Conservation (phyloP, 2,113 vertebrate genomes). For the Myanophis thanlyinensis region DNA sequence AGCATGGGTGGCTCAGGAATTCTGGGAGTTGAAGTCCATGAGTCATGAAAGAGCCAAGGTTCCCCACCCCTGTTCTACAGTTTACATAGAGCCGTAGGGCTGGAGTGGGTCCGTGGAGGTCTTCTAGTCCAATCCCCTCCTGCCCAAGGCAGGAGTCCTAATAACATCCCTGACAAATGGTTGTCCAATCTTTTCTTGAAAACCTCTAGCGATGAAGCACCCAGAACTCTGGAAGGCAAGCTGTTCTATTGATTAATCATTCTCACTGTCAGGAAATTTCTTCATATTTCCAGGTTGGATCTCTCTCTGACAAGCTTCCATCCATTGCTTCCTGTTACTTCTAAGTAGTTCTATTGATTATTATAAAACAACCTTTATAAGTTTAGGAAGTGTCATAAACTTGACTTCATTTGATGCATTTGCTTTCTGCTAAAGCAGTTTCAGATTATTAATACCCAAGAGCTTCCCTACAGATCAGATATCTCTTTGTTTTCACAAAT, state of each 20-base stretch:
- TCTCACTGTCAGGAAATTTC: background rate
- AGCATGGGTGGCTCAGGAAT: no score
- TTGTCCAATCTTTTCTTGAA: no score
- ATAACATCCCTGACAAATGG: no score
- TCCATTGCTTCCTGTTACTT: background rate
- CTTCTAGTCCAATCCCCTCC: no score
- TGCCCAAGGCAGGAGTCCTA: no score
- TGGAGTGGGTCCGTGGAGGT: no score
- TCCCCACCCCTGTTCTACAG: no score
- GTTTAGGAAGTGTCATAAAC: background rate
- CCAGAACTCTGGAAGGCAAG: no score
- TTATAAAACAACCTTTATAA: background rate
- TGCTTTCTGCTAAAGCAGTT: background rate
- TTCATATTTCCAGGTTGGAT: background rate
- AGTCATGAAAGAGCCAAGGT: no score
- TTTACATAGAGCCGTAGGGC: no score
- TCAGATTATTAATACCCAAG: background rate
- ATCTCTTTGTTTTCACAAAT: background rate
- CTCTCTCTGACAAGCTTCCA: background rate
- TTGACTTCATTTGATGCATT: background rate
- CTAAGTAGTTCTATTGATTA: background rate
- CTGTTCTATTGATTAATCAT: background rate
- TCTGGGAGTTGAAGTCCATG: no score
- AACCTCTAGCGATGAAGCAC: no score
- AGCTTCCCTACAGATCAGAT: background rate